Percentiles rank a stretch among this genome's conserved stretches.
These are phyloP conservation scores for Hoplostethus atlanticus DNA, from an alignment of 2,797 vertebrate species.

Conservation along the genomic window DNA sequence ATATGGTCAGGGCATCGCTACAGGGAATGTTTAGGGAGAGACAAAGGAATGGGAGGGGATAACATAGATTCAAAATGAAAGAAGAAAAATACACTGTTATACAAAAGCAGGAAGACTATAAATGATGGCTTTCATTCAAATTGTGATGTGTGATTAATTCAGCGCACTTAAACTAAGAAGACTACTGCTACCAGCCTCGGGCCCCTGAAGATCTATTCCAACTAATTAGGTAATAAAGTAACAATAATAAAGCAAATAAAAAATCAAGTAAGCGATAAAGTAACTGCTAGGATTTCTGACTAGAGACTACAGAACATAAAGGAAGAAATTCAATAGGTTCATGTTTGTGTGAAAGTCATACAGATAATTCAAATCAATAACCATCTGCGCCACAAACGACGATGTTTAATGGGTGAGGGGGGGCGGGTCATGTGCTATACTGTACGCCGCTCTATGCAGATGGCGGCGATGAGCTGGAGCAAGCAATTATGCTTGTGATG, in stretches of 20 bases:
- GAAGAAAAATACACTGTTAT: no score
- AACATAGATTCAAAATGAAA: background rate
- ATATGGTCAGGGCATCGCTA: slow-evolving; percentile 16
- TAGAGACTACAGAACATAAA: background rate
- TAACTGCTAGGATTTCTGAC: background rate
- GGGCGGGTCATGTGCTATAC: background rate
- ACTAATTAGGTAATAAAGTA: no score
- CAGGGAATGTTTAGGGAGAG: background rate
- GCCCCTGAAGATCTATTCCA: no score
- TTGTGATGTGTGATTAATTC: no score
- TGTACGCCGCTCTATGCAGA: background rate
- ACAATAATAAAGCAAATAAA: no score
- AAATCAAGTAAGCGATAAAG: no score
- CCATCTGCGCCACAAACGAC: background rate
- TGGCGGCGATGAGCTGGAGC: background rate
- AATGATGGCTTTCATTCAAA: no score
- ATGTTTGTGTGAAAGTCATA: background rate
- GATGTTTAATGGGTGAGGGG: background rate
- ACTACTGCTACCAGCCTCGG: no score
- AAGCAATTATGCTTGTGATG: background rate
- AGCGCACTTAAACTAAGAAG: no score
- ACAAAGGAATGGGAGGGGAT: background rate
- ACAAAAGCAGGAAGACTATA: no score
- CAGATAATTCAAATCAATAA: background rate
- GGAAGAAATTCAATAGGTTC: background rate